Evolutionary conservation across 2,797 vertebrate genomes (phyloP), one percentile per base, ranked within the genome.

Genomic region (Denticeps clupeoides): DNA sequence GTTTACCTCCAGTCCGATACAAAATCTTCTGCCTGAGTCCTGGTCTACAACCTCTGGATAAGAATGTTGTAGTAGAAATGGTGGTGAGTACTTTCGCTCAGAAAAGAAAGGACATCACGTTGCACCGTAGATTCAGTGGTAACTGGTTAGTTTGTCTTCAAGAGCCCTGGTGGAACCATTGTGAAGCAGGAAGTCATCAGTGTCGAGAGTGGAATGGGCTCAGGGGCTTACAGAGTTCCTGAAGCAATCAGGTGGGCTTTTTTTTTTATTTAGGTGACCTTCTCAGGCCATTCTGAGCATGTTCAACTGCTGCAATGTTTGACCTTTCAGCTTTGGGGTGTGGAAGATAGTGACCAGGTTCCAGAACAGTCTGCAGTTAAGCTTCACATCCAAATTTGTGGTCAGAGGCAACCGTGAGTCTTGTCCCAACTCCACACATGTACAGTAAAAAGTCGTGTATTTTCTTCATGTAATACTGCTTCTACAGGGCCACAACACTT

Each of bases 351-450:
- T 45, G 1, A 79, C 80, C 25, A 76, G 54, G 28, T 89, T 84
- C 0, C 68, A 79, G 11, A 78, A 76, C 3, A 71, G 79, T 0
- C 82, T 83, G 0, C 59, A 79, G 1, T 61, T 78, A 38, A 79
- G 23, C 25, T 91, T 70, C 67, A 70, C 49, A 1, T 9, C 82
- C 3, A 65, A 82, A 1, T 91, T 91, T 3, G 88, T 93, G 33
- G 88, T 92, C 58, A 91, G 85, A 69, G 85, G 91, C 45, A 93
- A 91, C 0, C 87, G 90, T 92, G 35, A 69, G 68, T 38, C 21
- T 21, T 4, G 2, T 19, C 2, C 5, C 37, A 18, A 9, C 5
- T 8, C 9, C 38, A 21, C 29, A 32, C 11, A 4, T 5, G 21
- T 9, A 16, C 35, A 13, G 11, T 11, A 11, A 7, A 19, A 7